phyloP scores from a whole-genome alignment of 2,113 vertebrate species.

The Microtus oregoni region DNA sequence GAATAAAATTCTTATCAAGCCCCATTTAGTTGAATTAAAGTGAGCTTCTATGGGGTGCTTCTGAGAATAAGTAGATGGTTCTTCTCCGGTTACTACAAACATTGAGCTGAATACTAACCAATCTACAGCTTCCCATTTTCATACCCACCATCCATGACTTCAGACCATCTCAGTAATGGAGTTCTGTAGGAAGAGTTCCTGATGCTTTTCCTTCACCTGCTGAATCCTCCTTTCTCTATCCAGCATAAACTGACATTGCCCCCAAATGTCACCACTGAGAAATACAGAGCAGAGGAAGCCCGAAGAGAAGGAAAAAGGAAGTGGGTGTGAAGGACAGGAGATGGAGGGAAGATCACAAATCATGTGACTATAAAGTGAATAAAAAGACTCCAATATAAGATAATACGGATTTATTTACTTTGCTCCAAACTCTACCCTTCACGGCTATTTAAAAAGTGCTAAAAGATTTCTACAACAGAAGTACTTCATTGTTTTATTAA shows the following conservation, averaged over 20 bases:
- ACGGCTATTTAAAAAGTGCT: conserved; percentile 70
- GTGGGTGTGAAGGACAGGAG: not conserved
- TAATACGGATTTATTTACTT: conserved; percentile 74
- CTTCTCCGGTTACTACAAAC: conserved; percentile 34
- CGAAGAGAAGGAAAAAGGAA: not conserved
- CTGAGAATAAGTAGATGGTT: conserved; percentile 47
- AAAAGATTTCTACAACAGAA: conserved; percentile 76
- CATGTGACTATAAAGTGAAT: conserved; percentile 75
- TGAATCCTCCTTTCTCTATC: conserved; percentile 71
- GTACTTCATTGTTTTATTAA: conserved; percentile 80
- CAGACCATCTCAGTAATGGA: conserved; percentile 80
- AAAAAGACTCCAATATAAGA: conserved; percentile 68
- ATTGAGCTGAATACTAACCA: conserved; percentile 73
- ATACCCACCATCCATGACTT: conserved; percentile 78
- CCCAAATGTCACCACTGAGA: conserved; percentile 55
- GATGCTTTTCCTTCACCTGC: conserved; percentile 77
- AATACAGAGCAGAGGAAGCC: not conserved
- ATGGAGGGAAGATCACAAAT: conserved; percentile 58
- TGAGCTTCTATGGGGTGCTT: conserved; percentile 57
- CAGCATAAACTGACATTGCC: conserved; percentile 37
- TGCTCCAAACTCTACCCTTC: conserved; percentile 75
- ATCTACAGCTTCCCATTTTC: conserved; percentile 70
- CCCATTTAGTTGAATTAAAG: conserved; percentile 80
- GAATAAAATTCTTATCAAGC: conserved; percentile 65
- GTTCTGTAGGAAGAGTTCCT: conserved; percentile 74